A percentile compares a stretch with the other conserved stretches of the same genome.
Evolutionary conservation across 2,797 vertebrate species (phyloP).

Genomic region (Darevskia nairensis): DNA sequence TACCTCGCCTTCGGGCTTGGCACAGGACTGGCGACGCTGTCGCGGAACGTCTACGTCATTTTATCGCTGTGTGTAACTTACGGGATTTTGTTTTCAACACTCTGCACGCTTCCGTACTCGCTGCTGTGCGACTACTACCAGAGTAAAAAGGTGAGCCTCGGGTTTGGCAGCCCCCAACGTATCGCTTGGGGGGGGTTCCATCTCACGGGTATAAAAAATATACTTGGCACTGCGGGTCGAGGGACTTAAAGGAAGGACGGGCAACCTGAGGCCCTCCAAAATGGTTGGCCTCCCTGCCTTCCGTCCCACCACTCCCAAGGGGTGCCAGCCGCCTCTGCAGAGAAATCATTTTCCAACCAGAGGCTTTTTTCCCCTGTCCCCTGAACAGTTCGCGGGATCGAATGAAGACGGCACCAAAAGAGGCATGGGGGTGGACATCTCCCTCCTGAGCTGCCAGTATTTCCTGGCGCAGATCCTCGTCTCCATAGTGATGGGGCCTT

Average conservation of each 20-base stretch:
- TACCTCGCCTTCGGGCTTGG: slow-evolving; percentile 96
- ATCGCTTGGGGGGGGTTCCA: neutral
- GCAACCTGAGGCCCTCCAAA: too few species aligned
- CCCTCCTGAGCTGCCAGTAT: slow-evolving; percentile 98
- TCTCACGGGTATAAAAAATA: neutral
- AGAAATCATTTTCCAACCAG: neutral
- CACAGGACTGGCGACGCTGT: slow-evolving; percentile 93
- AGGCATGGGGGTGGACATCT: slow-evolving; percentile 98
- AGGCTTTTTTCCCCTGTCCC: neutral
- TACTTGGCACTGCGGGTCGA: neutral
- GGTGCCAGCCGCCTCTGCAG: too few species aligned
- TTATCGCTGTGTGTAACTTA: slow-evolving; percentile 94
- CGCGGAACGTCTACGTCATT: slow-evolving; percentile 93
- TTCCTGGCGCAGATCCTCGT: slow-evolving; percentile 98
- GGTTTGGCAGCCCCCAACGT: accelerated
- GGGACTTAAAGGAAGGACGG: neutral
- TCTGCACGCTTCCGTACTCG: slow-evolving; percentile 98
- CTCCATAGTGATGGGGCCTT: slow-evolving; percentile 94
- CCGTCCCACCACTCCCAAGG: too few species aligned
- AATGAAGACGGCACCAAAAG: slow-evolving; percentile 86
- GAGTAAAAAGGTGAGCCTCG: slow-evolving; percentile 88
- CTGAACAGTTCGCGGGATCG: slow-evolving; percentile 89
- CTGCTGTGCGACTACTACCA: slow-evolving; percentile 99
- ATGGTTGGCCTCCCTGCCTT: too few species aligned
- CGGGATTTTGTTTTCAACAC: slow-evolving; percentile 94